phyloP scores from a whole-genome alignment of 2,113 vertebrate genomes.

The Dicentrarchus labrax region DNA sequence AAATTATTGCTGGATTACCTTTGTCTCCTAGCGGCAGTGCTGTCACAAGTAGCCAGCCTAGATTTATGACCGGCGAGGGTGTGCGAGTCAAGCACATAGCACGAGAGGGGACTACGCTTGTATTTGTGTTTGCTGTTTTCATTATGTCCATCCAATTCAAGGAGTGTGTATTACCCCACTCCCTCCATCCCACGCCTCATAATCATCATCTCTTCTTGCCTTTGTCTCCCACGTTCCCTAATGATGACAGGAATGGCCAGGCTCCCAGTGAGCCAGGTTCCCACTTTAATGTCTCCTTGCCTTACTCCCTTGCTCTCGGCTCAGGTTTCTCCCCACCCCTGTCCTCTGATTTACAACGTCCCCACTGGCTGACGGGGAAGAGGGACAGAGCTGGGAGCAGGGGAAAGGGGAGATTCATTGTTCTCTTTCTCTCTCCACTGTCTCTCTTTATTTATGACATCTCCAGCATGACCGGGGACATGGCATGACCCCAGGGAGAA shows the following conservation, averaged over 20 bases:
- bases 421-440: constrained; percentile 66
- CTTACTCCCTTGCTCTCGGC: constrained; percentile 62
- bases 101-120: neutral
- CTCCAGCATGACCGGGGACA: constrained; percentile 71
- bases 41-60: constrained; percentile 48
- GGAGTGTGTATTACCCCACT: neutral
- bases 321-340: constrained; percentile 67
- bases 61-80: constrained; percentile 50
- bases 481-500: constrained; percentile 65
- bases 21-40: constrained; percentile 51
- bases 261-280: constrained; percentile 52
- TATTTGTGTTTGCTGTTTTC: constrained; percentile 35
- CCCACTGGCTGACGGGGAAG: constrained; percentile 57
- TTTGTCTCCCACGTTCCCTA: constrained; percentile 68
- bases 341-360: constrained; percentile 81
- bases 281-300: constrained; percentile 75
- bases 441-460: constrained; percentile 80
- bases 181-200: neutral
- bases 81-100: constrained; percentile 12
- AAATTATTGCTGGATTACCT: constrained; percentile 77
- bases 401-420: constrained; percentile 59
- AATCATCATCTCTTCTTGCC: constrained; percentile 51
- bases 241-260: constrained; percentile 61
- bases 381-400: constrained; percentile 47
- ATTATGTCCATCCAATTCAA: constrained; percentile 10